Evolutionary conservation across 92 coral and sea anemone species (phyloP), one percentile per base, ranked within the genome.

Genomic region (Actinostola sp.): DNA sequence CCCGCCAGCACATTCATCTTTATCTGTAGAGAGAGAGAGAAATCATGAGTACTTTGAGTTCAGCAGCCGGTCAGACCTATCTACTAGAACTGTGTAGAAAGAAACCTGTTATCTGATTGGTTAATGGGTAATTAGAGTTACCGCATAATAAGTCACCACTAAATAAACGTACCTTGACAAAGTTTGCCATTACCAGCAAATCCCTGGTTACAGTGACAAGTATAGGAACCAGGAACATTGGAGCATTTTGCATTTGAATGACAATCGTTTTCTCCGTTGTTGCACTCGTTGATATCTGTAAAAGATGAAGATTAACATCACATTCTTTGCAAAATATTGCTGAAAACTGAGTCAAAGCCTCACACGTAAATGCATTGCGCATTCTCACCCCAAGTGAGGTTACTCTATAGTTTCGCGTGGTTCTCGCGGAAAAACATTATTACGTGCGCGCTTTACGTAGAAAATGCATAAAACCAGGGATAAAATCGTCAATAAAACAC

Each of bases 221-320:
- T 46, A 68, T 49, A 88, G 36, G 89, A 80, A 3, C 89, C 89
- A 10, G 77, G 61, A 29, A 70, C 54, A 80, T 88, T 80, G 38
- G 34, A 50, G 46, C 95, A 89, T 8, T 38, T 24, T 14, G 95
- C 80, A 31, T 71, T 82, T 3, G n/a, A 44, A 36, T 81, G 67
- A 57, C 97, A 92, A 53, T 64, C 65, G 33, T 63, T 73, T 17
- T 84, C 70, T 16, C 85, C 82, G 32, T 31, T 59, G 23, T 24
- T 84, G 51, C 97, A 92, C 62, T 92, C 97, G 69, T 92, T 72
- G 28, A 76, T 56, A 75, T 91, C 97, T 91, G 42, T 0, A 65
- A 71, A 50, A 16, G 5, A 15, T 38, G 28, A 33, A 6, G 9
- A 30, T 19, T 8, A 25, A 24, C 63, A 24, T 29, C 0, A 36